Base-by-base conservation (phyloP, 2,888 invertebrate genomes). In the Rotaria sp. region DNA sequence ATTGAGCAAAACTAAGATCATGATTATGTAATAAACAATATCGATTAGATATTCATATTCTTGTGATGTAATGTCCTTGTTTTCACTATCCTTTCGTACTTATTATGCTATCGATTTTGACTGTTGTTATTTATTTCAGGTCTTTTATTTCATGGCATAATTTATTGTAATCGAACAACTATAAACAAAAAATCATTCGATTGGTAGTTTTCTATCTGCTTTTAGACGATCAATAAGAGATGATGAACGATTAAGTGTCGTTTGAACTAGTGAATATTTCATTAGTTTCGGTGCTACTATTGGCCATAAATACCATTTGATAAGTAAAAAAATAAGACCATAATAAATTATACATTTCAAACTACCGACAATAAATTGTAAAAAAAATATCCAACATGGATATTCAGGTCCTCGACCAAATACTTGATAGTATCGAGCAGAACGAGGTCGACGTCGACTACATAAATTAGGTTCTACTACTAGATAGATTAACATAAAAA, bases 361-460 rank as follows among this genome's bases (percentile, higher is more conserved):
- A 21, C 67, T 8, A 18, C 67, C 35, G 15, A 67, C 2, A 1
- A 67, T 4, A 35, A 13, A 67, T 35, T 67, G 30, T 18, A 18
- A 30, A 18, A 18, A 30, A 7, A 35, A 1, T 35, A 30, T 8
- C 30, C 18, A 18, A 30, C 67, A 67, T 67, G 67, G 18, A 35
- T 67, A 35, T 30, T 67, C 18, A 30, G 67, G 67, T 67, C 35
- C 67, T 30, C 67, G 67, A 26, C 67, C 67, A 35, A 67, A 67
- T 35, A 67, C 67, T 67, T 67, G 67, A 21, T 67, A 67, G 35
- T 67, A 67, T 67, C 30, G 67, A 67, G 67, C 67, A 35, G 67
- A 35, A 35, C 18, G 35, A 18, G 30, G 35, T 35, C 67, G 67
- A 21, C 35, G 67, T 35, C 67, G 67, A 35, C 67, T 67, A 35